Evolutionary conservation across 53 echinoderm and acorn worm genomes (phyloP), one percentile per base, ranked within the genome.

Genomic region (Henricia sp.): DNA sequence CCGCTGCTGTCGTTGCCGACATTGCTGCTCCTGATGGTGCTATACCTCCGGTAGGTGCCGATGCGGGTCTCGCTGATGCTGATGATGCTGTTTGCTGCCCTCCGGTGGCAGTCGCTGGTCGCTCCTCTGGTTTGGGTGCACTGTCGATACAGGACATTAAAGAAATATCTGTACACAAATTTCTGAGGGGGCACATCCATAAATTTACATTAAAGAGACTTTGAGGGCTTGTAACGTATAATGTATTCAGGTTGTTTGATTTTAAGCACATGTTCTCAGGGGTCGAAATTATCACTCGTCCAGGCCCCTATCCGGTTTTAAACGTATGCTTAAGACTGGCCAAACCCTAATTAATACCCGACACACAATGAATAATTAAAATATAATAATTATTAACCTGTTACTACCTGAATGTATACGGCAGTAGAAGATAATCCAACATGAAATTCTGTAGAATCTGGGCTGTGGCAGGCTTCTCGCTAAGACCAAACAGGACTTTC

Each of bases 351-450:
- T n/a, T n/a, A n/a, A n/a, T n/a, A n/a, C n/a, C n/a, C n/a, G n/a
- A n/a, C n/a, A n/a, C n/a, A n/a, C n/a, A n/a, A n/a, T n/a, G n/a
- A n/a, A n/a, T n/a, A n/a, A n/a, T n/a, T n/a, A n/a, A n/a, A n/a
- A n/a, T n/a, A n/a, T n/a, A n/a, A n/a, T n/a, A n/a, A n/a, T n/a
- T n/a, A n/a, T n/a, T n/a, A n/a, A n/a, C 23, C 28, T 58, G 21
- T 53, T 37, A 68, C 72, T 39, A 94, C 94, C 85, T 90, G 82
- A 94, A 94, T 33, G 94, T 94, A 65, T 94, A 94, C 0, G 97
- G 97, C 6, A 97, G 59, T 35, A 97, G 74, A 0, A 97, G 84
- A 33, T 94, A 97, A 84, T 97, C 96, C 71, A 92, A 48, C 68
- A 97, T 86, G 71, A 94, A 97, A 35, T 88, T 90, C 50, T 91